Base-by-base conservation (phyloP, 2,888 invertebrate species). In the Idaea biselata region DNA sequence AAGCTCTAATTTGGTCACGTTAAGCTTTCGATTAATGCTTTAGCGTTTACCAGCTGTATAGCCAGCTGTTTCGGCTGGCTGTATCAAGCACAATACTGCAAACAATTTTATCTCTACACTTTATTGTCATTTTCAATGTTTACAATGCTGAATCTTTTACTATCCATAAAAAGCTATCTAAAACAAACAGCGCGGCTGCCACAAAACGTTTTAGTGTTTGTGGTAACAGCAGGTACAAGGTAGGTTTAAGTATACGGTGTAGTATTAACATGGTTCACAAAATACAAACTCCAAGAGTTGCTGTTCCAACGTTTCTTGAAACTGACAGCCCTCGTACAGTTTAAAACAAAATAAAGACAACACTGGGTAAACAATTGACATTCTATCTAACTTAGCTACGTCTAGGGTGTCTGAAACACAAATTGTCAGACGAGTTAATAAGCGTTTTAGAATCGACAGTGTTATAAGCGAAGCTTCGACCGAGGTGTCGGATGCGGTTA, bases 401-500 rank as follows among this genome's bases (percentile, higher is more conserved):
- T 81, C 84, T 88, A 85, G 75, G 77, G 80, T 86, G 73, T 82
- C 91, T 89, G 91, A 91, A 92, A 91, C 84, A 92, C 92, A 92
- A 92, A 92, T 91, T 92, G 92, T 92, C 91, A 87, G 74, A 80
- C 78, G 77, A 89, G 90, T 91, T 91, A 91, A 88, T 90, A 88
- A 88, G 89, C 88, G 88, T 78, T 84, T 83, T 81, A 87, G 86
- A 78, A 84, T 87, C 76, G 73, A 86, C 81, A 88, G 88, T 87
- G 91, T 92, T 91, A 91, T 88, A 91, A 90, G 91, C 91, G 82
- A 91, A 91, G 91, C 89, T 83, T 87, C 86, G 85, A 87, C 86
- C 82, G 71, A 84, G 83, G 81, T 78, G 80, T 84, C 88, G 86
- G 90, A 91, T 91, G 91, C 90, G 86, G 91, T 91, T 92, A 91